These are phyloP conservation scores for Lottia gigantea DNA, from an alignment of 2,888 invertebrate species.

Conservation along the genomic window DNA sequence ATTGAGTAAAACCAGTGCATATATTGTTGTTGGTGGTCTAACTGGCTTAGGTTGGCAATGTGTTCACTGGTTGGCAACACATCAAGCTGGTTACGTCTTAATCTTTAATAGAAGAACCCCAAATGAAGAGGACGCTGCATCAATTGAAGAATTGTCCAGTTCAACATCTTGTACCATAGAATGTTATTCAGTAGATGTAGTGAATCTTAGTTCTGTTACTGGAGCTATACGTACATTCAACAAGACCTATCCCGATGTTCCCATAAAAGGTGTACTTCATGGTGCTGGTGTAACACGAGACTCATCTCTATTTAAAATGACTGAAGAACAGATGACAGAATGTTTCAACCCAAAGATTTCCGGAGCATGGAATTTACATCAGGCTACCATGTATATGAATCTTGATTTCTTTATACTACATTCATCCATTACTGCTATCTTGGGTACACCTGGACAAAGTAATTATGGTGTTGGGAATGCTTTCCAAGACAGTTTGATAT, in stretches of 20 bases:
- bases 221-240: slow-evolving; percentile 27
- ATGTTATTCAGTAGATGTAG: too few relatives aligned
- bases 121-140: slow-evolving; percentile 22
- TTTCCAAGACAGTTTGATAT: slow-evolving; percentile 48
- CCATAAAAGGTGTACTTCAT: slow-evolving; percentile 47
- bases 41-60: slow-evolving; percentile 50
- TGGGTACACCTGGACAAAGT: slow-evolving; percentile 50
- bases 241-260: slow-evolving; percentile 17
- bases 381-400: slow-evolving; percentile 31
- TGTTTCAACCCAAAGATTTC: slow-evolving; percentile 47
- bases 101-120: slow-evolving; percentile 34
- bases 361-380: slow-evolving; percentile 53
- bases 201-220: slow-evolving; percentile 31
- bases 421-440: slow-evolving; percentile 49
- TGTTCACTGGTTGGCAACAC: slow-evolving; percentile 30
- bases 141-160: slow-evolving; percentile 28
- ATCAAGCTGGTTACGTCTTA: slow-evolving; percentile 35
- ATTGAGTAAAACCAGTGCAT: slow-evolving; percentile 33
- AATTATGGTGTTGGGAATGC: slow-evolving; percentile 53
- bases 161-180: slow-evolving; percentile 28
- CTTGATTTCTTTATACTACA: slow-evolving; percentile 53
- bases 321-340: slow-evolving; percentile 30
- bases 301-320: slow-evolving; percentile 31
- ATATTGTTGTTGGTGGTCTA: slow-evolving; percentile 44
- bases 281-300: slow-evolving; percentile 46